Evolutionary conservation across 2,888 invertebrate genomes (phyloP).

Genomic region (Didymodactylos carnosus): DNA sequence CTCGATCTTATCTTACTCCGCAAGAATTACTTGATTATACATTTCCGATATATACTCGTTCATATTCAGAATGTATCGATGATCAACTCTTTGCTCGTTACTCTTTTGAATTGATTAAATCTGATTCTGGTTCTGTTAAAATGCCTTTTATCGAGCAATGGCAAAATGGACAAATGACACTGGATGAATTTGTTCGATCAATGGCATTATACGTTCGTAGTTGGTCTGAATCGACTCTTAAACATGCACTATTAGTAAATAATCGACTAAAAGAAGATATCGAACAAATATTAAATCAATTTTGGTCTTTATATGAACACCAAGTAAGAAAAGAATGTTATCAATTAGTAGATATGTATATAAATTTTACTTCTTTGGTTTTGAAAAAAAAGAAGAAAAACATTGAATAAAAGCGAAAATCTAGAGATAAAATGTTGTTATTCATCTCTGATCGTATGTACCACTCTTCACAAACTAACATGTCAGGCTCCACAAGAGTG

Average conservation of each 20-base stretch:
- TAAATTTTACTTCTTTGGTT: neutral
- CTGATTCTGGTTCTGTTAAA: neutral
- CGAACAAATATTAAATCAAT: neutral
- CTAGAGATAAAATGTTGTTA: neutral
- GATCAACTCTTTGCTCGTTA: neutral
- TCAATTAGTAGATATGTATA: neutral
- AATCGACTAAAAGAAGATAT: neutral
- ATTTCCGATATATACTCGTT: neutral
- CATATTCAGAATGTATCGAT: neutral
- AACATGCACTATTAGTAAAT: neutral
- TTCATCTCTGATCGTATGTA: neutral
- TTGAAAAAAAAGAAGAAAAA: neutral
- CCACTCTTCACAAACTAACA: too few species aligned
- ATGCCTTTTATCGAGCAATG: neutral
- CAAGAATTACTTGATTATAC: neutral
- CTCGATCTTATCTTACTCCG: neutral
- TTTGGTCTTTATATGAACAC: neutral
- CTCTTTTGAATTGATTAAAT: neutral
- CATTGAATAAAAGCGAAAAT: neutral
- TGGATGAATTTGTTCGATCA: neutral
- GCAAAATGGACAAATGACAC: neutral
- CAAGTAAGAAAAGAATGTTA: neutral
- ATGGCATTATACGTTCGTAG: neutral
- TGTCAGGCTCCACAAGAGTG: too few species aligned
- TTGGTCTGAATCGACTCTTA: neutral